Evolutionary conservation across 30 jellyfish, hydroid and myxozoan species (phyloP).

Genomic region (Aurelia coerulea): DNA sequence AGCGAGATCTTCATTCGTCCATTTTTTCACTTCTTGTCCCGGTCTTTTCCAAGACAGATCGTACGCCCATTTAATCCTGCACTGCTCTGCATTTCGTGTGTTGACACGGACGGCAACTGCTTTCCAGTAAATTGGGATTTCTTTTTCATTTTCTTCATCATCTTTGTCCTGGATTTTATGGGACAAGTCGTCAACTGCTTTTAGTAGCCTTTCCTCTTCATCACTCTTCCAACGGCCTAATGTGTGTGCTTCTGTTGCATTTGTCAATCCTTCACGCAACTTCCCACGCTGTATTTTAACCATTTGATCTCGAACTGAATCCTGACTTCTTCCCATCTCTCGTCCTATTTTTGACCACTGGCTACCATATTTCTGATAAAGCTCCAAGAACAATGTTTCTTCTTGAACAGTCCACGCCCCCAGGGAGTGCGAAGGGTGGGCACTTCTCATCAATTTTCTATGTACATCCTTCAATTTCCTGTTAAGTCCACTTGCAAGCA

Average conservation of each 20-base stretch:
- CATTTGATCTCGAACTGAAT: constrained; percentile 11
- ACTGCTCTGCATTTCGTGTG: constrained; percentile 47
- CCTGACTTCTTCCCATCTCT: constrained; percentile 43
- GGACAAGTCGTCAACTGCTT: constrained; percentile 3
- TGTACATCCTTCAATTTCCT: constrained; percentile 29
- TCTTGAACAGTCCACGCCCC: constrained; percentile 40
- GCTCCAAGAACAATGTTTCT: not conserved
- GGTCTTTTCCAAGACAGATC: constrained; percentile 24
- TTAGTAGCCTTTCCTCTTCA: not conserved
- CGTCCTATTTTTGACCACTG: constrained; percentile 40
- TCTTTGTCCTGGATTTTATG: not conserved
- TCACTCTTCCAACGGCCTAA: not conserved
- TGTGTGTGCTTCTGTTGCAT: not conserved
- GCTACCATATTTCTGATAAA: constrained; percentile 27
- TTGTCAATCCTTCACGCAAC: no score
- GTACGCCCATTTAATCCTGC: constrained; percentile 39
- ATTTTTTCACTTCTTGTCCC: constrained; percentile 1
- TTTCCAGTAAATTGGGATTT: constrained; percentile 20
- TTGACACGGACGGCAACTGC: constrained; percentile 18
- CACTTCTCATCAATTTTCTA: constrained; percentile 21
- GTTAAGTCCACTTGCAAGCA: constrained; percentile 40
- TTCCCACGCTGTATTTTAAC: no score
- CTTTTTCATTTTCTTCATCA: not conserved
- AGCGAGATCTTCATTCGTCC: constrained; percentile 24
- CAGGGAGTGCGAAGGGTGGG: constrained; percentile 33